Evolutionary conservation across 2,888 invertebrate genomes (phyloP), one percentile per base, ranked within the genome.

Genomic region (Exocentrus adspersus): DNA sequence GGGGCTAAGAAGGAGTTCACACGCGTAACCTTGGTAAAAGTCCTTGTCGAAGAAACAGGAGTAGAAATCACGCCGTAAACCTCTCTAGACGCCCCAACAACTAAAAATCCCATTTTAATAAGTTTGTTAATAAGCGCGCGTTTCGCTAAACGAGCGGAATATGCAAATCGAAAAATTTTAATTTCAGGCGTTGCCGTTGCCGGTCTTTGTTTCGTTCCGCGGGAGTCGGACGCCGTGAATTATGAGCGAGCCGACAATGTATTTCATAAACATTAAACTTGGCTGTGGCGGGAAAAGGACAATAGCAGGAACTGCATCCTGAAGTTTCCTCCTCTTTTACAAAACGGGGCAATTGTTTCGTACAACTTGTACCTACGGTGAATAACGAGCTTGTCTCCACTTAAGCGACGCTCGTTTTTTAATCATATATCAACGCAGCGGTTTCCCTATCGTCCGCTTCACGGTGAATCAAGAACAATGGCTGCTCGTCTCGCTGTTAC

Each of bases 151-250:
- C 70, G 73, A 60, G 67, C 65, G 65, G 71, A 73, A 74, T 74
- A 75, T 75, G 75, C 73, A 74, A 75, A 75, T 75, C 62, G 42
- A 64, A 67, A 69, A 73, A 72, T 72, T 73, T 72, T 72, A 74
- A 72, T 74, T 74, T 71, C 66, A 53, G 64, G 67, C 67, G 65
- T n/a, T n/a, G n/a, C n/a, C 45, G 32, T 53, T 62, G 66, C 67
- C 52, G 68, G 63, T 71, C 73, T 71, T 72, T 71, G 71, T 74
- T 72, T 67, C 59, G 57, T 56, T 51, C 61, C 50, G 62, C 58
- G 50, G 57, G 57, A 68, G 54, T 58, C 24, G 65, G 28, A 37
- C 65, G 71, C 70, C 67, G 62, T 67, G 63, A 68, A 68, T 63
- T 71, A 69, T 64, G 67, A 63, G 53, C 64, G 68, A 62, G 58